Evolutionary conservation across 2,888 invertebrate species (phyloP).

Genomic region (Tricholauxania praeusta): DNA sequence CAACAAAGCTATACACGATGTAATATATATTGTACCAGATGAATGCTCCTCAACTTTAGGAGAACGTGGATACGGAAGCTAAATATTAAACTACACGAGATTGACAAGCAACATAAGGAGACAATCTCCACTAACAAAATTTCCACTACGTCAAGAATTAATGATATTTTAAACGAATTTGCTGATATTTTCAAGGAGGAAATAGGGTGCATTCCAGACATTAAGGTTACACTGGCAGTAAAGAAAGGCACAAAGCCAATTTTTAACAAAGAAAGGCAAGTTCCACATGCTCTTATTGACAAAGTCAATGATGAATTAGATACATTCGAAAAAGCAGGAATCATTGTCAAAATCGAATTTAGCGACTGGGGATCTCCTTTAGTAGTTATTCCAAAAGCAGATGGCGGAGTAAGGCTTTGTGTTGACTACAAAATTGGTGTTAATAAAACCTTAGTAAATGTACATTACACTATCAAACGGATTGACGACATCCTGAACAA

Average conservation of each 20-base stretch:
- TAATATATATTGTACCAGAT: constrained; percentile 38
- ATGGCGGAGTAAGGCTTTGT: constrained; percentile 38
- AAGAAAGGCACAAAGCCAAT: constrained; percentile 34
- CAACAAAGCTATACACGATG: constrained; percentile 26
- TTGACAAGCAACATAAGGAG: constrained; percentile 5
- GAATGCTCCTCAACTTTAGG: constrained; percentile 37
- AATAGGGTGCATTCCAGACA: constrained; percentile 38
- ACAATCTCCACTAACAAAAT: constrained; percentile 12
- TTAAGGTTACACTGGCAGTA: constrained; percentile 31
- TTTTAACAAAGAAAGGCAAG: constrained; percentile 40
- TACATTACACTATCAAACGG: constrained; percentile 35
- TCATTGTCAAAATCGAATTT: constrained; percentile 32
- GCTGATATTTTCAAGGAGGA: constrained; percentile 34
- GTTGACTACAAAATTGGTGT: constrained; percentile 43
- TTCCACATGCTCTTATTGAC: constrained; percentile 39
- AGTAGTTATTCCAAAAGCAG: constrained; percentile 34
- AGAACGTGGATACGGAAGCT: constrained; percentile 38
- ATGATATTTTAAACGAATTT: constrained; percentile 31
- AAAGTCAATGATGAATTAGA: constrained; percentile 37
- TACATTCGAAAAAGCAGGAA: constrained; percentile 35
- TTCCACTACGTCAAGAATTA: constrained; percentile 22
- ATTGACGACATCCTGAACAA: constrained; percentile 44
- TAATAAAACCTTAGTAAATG: constrained; percentile 35
- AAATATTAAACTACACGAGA: constrained; percentile 33
- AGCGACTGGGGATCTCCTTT: constrained; percentile 38